Percentiles rank a stretch among this genome's conserved stretches.
phyloP scores from a whole-genome alignment of 2,113 vertebrate species.

The Odontophorus gujanensis region DNA sequence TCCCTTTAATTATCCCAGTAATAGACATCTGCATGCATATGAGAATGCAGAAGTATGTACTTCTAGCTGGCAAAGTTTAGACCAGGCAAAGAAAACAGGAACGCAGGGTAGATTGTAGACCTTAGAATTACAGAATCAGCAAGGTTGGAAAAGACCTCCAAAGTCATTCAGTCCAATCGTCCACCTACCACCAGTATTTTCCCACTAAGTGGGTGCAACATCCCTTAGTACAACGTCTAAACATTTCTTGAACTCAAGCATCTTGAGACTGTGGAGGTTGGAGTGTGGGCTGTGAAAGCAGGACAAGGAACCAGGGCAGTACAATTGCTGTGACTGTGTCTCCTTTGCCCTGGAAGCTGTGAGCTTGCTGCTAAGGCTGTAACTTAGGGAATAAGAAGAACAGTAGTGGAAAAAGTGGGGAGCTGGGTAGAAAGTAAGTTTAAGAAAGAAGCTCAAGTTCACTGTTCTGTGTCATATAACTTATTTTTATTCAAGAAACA shows the following conservation, averaged over 20 bases:
- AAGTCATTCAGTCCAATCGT: too few species aligned
- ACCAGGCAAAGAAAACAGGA: not conserved
- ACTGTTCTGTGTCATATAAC: not conserved
- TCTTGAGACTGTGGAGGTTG: not conserved
- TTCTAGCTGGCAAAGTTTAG: not conserved
- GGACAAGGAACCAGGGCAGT: not conserved
- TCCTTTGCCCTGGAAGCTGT: not conserved
- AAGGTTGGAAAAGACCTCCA: too few species aligned
- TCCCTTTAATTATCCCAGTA: conserved; percentile 50
- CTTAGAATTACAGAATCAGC: not conserved
- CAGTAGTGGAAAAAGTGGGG: not conserved
- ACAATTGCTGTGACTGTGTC: rapidly evolving
- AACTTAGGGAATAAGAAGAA: not conserved
- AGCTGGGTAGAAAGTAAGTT: not conserved
- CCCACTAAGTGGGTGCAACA: too few species aligned
- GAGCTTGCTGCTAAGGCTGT: rapidly evolving
- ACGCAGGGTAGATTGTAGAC: not conserved
- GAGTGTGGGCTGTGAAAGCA: not conserved
- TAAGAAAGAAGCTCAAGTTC: not conserved
- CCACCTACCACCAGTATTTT: too few species aligned
- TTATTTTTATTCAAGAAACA: not conserved
- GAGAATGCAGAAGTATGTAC: not conserved
- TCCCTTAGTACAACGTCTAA: too few species aligned
- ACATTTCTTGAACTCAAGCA: too few species aligned
- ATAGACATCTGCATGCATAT: not conserved